phyloP scores from a whole-genome alignment of 2,797 vertebrate genomes.

The Gobio occitaniae region DNA sequence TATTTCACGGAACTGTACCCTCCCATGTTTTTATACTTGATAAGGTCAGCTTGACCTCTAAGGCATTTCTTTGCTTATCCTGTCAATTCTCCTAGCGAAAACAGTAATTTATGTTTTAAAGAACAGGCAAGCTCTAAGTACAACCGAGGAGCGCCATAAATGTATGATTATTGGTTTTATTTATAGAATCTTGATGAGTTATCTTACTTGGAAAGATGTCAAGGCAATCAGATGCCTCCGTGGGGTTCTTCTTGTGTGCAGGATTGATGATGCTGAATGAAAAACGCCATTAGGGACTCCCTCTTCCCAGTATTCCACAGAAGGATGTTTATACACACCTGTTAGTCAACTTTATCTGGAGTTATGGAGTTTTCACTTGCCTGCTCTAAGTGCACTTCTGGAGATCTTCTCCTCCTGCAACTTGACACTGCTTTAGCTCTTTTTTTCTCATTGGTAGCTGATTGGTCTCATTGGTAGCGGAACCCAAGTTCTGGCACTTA shows the following conservation, averaged over 20 bases:
- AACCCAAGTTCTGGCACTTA: slow-evolving; percentile 28
- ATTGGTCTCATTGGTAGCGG: not conserved
- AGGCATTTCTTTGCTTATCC: slow-evolving; percentile 1
- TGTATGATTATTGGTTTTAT: slow-evolving; percentile 48
- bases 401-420: slow-evolving; percentile 1
- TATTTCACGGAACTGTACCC: slow-evolving; percentile 11
- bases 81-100: not conserved
- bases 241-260: slow-evolving; percentile 6
- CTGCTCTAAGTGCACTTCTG: not conserved
- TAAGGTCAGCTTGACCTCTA: slow-evolving; percentile 26
- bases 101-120: slow-evolving; percentile 7
- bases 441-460: slow-evolving; percentile 7
- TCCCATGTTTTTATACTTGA: slow-evolving; percentile 5
- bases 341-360: slow-evolving; percentile 22
- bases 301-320: slow-evolving; percentile 34
- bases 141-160: slow-evolving; percentile 10
- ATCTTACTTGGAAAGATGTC: slow-evolving; percentile 37
- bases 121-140: slow-evolving; percentile 1
- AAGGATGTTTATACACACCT: slow-evolving; percentile 26
- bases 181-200: slow-evolving; percentile 52
- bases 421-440: not conserved
- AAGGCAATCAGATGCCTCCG: not conserved
- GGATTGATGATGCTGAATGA: slow-evolving; percentile 36
- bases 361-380: not conserved
- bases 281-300: slow-evolving; percentile 24